Evolutionary conservation across 92 coral and sea anemone genomes (phyloP).

Genomic region (Porites evermanni): DNA sequence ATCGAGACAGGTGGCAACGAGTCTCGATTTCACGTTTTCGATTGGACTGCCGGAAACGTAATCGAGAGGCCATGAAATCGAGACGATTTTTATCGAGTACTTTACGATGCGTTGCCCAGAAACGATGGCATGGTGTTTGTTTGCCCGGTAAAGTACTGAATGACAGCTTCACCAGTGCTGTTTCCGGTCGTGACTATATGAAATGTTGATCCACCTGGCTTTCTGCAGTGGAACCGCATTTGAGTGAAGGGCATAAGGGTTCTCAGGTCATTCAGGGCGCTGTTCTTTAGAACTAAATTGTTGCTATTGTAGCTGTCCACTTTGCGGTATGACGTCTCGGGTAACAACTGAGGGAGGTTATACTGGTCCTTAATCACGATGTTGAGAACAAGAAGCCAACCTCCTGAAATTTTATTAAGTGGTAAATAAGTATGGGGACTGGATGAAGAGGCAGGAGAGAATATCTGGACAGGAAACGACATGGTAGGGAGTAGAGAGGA

Average conservation of each 20-base stretch:
- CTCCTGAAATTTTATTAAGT: conserved; percentile 28
- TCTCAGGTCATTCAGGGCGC: conserved; percentile 36
- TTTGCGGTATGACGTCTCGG: conserved; percentile 31
- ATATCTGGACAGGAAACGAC: too few species aligned
- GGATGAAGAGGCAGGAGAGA: too few species aligned
- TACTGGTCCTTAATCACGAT: background rate
- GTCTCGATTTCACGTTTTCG: too few species aligned
- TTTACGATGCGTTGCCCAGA: too few species aligned
- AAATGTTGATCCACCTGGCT: conserved; percentile 27
- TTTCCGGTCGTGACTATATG: conserved; percentile 12
- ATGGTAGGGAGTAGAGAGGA: too few species aligned
- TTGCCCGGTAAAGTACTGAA: conserved; percentile 19
- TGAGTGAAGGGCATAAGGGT: conserved; percentile 34
- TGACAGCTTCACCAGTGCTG: conserved; percentile 28
- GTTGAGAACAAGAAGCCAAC: conserved; percentile 56
- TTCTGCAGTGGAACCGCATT: conserved; percentile 56
- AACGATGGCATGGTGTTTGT: conserved; percentile 5
- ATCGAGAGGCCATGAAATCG: too few species aligned
- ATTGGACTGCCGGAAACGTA: too few species aligned
- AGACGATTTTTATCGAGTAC: too few species aligned
- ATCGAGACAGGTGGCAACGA: too few species aligned
- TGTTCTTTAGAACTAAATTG: conserved; percentile 15
- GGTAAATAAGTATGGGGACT: too few species aligned
- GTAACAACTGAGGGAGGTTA: background rate
- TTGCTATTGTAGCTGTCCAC: conserved; percentile 33